A percentile compares a stretch with the other conserved stretches of the same genome.
Evolutionary conservation across 2,113 vertebrate species (phyloP).

Genomic region (Hippoglossus stenolepis): DNA sequence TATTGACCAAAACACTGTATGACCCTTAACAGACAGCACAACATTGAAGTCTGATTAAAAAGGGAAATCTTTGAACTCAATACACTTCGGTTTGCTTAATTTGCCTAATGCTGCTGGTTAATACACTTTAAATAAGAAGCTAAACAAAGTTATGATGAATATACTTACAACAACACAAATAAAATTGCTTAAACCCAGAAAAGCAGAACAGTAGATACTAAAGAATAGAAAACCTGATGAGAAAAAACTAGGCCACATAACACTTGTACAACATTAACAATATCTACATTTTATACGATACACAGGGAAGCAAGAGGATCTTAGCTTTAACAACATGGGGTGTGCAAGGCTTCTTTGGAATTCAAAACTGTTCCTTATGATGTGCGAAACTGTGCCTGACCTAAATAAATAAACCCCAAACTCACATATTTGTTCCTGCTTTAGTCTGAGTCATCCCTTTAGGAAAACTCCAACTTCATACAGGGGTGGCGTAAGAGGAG

Average conservation of each 20-base stretch:
- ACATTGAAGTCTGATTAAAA: background rate
- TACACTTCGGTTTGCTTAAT: background rate
- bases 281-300: background rate
- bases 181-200: background rate
- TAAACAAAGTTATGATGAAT: background rate
- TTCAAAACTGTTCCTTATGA: constrained; percentile 29
- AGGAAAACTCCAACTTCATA: constrained; percentile 55
- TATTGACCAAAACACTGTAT: background rate
- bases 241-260: background rate
- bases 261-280: background rate
- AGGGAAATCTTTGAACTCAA: background rate
- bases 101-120: background rate
- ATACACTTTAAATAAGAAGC: background rate
- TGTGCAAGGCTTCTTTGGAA: constrained; percentile 24
- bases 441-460: constrained; percentile 61
- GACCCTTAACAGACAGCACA: background rate
- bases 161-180: background rate
- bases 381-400: constrained; percentile 50
- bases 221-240: background rate
- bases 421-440: background rate
- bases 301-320: constrained; percentile 1
- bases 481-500: constrained; percentile 35
- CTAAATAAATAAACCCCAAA: constrained; percentile 55
- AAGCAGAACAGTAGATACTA: background rate
- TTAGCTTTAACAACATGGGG: background rate